Conservation (phyloP, 2,113 vertebrate species). For the Neomonachus schauinslandi region DNA sequence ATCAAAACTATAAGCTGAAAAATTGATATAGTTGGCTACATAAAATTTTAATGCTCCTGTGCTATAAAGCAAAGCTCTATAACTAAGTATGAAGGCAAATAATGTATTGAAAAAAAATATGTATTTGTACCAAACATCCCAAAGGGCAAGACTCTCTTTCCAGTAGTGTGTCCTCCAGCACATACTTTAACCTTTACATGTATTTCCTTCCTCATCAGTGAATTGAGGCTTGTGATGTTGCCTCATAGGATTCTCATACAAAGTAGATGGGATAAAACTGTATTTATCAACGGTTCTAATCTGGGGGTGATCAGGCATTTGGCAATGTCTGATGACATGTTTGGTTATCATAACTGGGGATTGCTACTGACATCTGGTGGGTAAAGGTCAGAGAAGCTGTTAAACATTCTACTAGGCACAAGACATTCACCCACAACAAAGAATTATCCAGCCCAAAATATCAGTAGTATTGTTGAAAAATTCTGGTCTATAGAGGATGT, state of each 20-base stretch:
- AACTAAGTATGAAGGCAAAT: neutral
- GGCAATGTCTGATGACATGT: neutral
- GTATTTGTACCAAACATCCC: neutral
- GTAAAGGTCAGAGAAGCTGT: neutral
- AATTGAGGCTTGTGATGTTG: neutral
- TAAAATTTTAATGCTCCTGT: conserved; percentile 43
- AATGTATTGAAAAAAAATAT: neutral
- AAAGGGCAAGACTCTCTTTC: neutral
- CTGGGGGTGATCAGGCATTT: neutral
- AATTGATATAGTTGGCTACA: conserved; percentile 38
- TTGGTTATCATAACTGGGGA: neutral
- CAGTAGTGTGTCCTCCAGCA: neutral
- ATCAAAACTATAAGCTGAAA: conserved; percentile 53
- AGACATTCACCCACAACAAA: neutral
- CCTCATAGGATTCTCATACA: neutral
- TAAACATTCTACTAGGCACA: neutral
- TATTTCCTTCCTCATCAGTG: neutral
- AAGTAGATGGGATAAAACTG: neutral
- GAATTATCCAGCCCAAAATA: neutral
- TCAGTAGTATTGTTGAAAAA: neutral
- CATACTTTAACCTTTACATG: neutral
- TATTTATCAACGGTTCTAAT: neutral
- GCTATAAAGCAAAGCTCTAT: neutral
- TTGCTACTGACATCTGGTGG: neutral
- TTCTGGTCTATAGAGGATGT: rapidly evolving